Base-by-base conservation (phyloP, 1,140 invertebrate genomes). In the Drosophila pectinifera region DNA sequence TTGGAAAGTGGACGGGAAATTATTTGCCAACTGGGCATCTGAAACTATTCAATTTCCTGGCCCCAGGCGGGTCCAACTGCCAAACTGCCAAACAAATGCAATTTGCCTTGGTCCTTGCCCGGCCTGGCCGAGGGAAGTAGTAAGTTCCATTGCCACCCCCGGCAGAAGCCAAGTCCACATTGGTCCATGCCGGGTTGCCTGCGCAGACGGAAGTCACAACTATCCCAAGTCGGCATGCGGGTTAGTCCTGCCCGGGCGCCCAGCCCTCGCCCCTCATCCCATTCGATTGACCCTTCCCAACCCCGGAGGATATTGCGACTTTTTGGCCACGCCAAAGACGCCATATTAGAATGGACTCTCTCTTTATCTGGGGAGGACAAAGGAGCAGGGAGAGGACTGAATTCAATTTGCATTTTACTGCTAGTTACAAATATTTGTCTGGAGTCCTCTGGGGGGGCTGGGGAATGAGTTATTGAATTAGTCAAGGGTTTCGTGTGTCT, bases 331-430 rank as follows among this genome's bases (percentile, higher is more conserved):
- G 74, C 78, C 72, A 63, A 84, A 90, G 86, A 90, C 85, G 85
- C 85, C 85, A 90, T 90, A 38, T 86, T 90, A 78, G 73, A 79
- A 61, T 78, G 49, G 56, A 46, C 48, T 65, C 53, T 22, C 22
- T 22, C 22, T 8, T 20, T n/a, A 42, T 16, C 7, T 22, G 28
- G 38, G 34, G 49, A 31, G 31, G 48, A 55, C 16, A 14, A 58
- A 4, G 54, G 54, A 14, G 36, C 59, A 42, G 14, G 54, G 28
- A 59, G 75, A 55, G 26, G 57, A 22, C 67, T 53, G 58, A 65
- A 89, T 88, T 88, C 75, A 88, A 88, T 88, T 88, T 88, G 83
- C 84, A 88, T 88, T 83, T 88, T 83, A 65, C 69, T 79, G 72
- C 75, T 76, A 79, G 79, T 86, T 76, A 78, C 82, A 88, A 88